Conservation (phyloP, 2,797 vertebrate species). For the Atherinosoma microstoma region DNA sequence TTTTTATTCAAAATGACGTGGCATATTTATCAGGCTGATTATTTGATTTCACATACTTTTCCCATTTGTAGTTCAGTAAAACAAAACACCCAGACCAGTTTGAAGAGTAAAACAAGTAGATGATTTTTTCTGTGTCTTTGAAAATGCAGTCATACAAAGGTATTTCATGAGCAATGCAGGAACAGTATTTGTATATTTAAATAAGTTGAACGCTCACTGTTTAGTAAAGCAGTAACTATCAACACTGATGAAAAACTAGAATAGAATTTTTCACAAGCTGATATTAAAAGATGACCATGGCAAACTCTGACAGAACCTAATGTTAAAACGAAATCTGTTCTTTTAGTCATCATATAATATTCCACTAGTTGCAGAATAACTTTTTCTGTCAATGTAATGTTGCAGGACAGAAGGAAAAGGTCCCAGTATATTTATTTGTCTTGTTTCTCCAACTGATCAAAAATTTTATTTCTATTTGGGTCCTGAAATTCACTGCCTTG, state of each 20-base stretch:
- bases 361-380: not conserved
- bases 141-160: too few relatives aligned
- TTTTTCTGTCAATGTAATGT: slow-evolving; percentile 3
- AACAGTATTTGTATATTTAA: slow-evolving; percentile 2
- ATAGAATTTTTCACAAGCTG: not conserved
- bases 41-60: slow-evolving; percentile 55
- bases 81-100: slow-evolving; percentile 41
- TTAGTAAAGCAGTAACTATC: not conserved
- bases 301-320: not conserved
- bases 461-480: too few relatives aligned
- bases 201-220: slow-evolving; percentile 7
- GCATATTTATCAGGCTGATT: slow-evolving; percentile 56
- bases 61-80: slow-evolving; percentile 46
- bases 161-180: not conserved
- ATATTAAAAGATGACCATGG: slow-evolving; percentile 1
- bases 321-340: not conserved
- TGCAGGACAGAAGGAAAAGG: not conserved
- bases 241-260: not conserved
- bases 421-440: not conserved
- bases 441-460: not conserved
- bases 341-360: not conserved
- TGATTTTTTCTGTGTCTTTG: not conserved
- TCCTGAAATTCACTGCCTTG: not conserved
- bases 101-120: slow-evolving; percentile 21
- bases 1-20: slow-evolving; percentile 51